phyloP scores from a whole-genome alignment of 1,140 invertebrate species.

The Lethocerus indicus region DNA sequence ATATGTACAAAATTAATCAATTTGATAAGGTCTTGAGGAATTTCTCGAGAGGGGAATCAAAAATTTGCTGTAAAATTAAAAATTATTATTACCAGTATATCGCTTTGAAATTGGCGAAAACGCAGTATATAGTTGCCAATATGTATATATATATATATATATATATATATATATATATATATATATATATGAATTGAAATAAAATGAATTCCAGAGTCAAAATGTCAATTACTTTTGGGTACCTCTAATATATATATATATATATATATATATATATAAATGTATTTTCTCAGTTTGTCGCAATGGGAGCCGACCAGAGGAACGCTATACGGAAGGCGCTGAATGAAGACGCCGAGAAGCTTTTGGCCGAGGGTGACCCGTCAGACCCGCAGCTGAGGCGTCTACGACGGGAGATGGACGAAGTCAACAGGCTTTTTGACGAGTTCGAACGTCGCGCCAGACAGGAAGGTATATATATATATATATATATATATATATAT shows the following conservation, averaged over 20 bases:
- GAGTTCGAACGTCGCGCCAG: conserved; percentile 77
- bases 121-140: background rate
- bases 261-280: background rate
- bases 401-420: conserved; percentile 79
- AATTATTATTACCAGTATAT: background rate
- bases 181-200: background rate
- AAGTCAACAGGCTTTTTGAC: conserved; percentile 89
- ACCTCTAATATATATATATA: background rate
- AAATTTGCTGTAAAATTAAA: background rate
- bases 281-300: conserved; percentile 54
- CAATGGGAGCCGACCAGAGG: conserved; percentile 87
- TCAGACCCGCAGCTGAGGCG: conserved; percentile 79
- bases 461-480: conserved; percentile 42
- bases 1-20: too few relatives aligned
- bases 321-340: conserved; percentile 86
- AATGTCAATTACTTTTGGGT: background rate
- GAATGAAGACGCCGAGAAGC: conserved; percentile 92
- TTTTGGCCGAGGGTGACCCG: conserved; percentile 82
- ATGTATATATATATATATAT: background rate
- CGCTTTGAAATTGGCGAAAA: background rate
- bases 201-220: background rate
- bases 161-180: background rate
- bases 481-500: too few relatives aligned
- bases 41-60: too few relatives aligned
- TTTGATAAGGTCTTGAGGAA: too few relatives aligned